phyloP scores from a whole-genome alignment of 2,888 invertebrate genomes.

The Syrista parreyssii region DNA sequence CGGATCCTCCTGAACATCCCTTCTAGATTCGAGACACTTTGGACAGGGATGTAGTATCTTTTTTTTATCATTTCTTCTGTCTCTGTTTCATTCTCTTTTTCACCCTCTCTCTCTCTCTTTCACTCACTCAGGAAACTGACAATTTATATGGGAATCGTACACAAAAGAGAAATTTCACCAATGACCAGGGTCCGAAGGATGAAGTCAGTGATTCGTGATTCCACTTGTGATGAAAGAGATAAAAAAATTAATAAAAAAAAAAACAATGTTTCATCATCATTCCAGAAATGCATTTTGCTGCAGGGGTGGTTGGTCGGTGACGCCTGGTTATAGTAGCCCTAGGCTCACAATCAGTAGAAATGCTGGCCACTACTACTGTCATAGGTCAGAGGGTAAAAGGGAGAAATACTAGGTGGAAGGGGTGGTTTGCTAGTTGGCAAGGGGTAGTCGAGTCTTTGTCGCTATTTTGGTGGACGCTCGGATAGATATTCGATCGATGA shows the following conservation, averaged over 20 bases:
- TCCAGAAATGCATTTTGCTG: conserved; percentile 36
- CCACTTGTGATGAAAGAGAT: neutral
- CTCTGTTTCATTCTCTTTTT: neutral
- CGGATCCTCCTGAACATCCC: neutral
- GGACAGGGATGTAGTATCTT: neutral
- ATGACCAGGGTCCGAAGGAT: neutral
- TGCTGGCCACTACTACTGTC: neutral
- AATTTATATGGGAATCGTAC: neutral
- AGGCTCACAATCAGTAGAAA: neutral
- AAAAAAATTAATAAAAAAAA: neutral
- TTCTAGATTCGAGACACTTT: neutral
- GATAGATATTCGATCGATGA: conserved; percentile 60
- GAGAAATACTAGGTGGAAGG: conserved; percentile 26
- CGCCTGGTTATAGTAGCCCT: neutral
- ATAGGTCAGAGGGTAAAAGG: conserved; percentile 21
- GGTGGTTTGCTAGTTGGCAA: conserved; percentile 22
- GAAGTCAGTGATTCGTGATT: neutral
- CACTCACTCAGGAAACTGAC: neutral
- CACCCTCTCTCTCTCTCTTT: neutral
- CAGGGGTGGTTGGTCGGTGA: conserved; percentile 12
- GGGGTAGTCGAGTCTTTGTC: conserved; percentile 50
- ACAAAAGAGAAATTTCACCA: neutral
- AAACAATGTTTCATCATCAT: conserved; percentile 22
- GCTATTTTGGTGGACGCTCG: conserved; percentile 53
- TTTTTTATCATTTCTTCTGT: neutral